Base-by-base conservation (phyloP, 2,888 invertebrate genomes). In the Villa cingulata region DNA sequence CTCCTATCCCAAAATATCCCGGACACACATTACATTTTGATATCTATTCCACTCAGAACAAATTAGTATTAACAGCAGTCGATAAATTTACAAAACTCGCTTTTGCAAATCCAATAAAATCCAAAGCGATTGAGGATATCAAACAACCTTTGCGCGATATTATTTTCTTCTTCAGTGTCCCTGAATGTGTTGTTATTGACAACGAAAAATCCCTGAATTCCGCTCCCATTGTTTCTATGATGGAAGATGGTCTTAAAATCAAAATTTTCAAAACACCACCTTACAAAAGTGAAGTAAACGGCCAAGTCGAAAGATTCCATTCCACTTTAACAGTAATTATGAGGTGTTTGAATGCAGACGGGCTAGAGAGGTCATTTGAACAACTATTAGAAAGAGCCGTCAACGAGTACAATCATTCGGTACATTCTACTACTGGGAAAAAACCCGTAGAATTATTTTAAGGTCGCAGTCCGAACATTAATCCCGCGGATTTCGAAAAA, bases 41-140 rank as follows among this genome's bases (percentile, higher is more conserved):
- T 19, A 50, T 50, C 4, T 37, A 37, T n/a, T 37, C 36, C 10
- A 37, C 37, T 1, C 32, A 46, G 34, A 37, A 40, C 15, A 1
- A 46, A 17, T 36, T 34, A 5, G 36, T 47, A 4, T 17, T 48
- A 37, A 43, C 49, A 9, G 47, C 45, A 17, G 39, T 51, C 17
- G 49, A 51, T 39, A 49, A 51, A 44, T 46, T 48, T 7, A 41
- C 46, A 16, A 48, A 46, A 42, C 47, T 44, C 29, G 46, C 39
- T 10, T n/a, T 44, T 40, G 20, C 39, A 2, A 47, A 37, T 10
- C 14, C 38, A 6, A 43, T 50, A 4, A 46, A 48, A 29, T 51
- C 46, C 12, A 46, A 44, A 41, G 27, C 42, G 2, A 44, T 42
- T 10, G 41, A 41, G 27, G 48, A 48, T 34, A n/a, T 51, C 0